Percentiles rank a stretch among this genome's conserved stretches.
These are phyloP conservation scores for Rhineura floridana DNA, from an alignment of 2,113 vertebrate genomes.

Conservation along the genomic window DNA sequence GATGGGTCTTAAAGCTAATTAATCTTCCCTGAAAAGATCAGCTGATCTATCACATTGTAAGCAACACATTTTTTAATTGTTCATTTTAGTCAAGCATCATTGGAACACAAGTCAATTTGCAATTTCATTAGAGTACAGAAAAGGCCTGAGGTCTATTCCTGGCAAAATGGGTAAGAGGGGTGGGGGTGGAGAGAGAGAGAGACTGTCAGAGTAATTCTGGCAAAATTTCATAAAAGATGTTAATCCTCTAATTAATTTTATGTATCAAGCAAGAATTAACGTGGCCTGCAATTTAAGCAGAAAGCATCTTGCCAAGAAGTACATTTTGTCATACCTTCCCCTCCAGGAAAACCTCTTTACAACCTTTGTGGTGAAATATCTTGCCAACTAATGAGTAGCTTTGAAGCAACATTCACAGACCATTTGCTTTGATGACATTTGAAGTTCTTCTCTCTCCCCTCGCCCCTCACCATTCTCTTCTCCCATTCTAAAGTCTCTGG, in stretches of 20 bases:
- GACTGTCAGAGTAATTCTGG: constrained; percentile 51
- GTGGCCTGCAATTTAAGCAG: constrained; percentile 75
- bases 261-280: constrained; percentile 78
- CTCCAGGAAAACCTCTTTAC: constrained; percentile 85
- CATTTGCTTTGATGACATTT: constrained; percentile 94
- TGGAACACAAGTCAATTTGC: constrained; percentile 85
- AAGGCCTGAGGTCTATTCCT: constrained; percentile 78
- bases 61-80: constrained; percentile 82
- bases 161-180: constrained; percentile 45
- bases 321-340: constrained; percentile 84
- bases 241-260: constrained; percentile 83
- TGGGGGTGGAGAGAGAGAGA: not conserved
- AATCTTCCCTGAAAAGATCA: constrained; percentile 75
- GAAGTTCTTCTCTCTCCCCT: constrained; percentile 61
- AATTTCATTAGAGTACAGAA: constrained; percentile 80
- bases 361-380: constrained; percentile 90
- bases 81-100: constrained; percentile 82
- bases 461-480: not conserved
- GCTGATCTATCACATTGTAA: constrained; percentile 77
- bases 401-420: constrained; percentile 94
- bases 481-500: constrained; percentile 65
- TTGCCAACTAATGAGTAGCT: constrained; percentile 91
- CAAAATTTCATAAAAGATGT: constrained; percentile 77
- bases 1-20: constrained; percentile 74
- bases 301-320: constrained; percentile 76